These are phyloP conservation scores for Drosophila nr. fundita DNA, from an alignment of 2,888 invertebrate genomes.

Conservation along the genomic window DNA sequence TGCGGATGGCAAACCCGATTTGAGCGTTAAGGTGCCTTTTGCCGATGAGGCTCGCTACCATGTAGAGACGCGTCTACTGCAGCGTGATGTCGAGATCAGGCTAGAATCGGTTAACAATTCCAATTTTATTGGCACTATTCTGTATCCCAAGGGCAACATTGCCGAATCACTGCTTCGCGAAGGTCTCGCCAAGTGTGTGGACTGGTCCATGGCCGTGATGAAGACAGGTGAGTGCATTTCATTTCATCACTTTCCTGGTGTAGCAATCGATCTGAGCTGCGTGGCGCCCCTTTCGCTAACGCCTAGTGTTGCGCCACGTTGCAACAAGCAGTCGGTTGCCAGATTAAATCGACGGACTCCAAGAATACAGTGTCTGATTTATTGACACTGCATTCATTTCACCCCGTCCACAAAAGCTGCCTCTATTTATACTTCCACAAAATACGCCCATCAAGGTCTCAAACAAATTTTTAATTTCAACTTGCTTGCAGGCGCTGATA, in stretches of 20 bases:
- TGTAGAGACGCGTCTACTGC: constrained; percentile 95
- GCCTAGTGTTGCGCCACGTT: constrained; percentile 58
- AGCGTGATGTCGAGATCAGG: constrained; percentile 95
- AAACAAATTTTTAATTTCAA: background rate
- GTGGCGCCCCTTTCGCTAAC: constrained; percentile 55
- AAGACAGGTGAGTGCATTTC: constrained; percentile 86
- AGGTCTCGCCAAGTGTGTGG: constrained; percentile 97
- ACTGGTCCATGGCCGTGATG: constrained; percentile 95
- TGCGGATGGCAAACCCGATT: constrained; percentile 89
- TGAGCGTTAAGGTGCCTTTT: constrained; percentile 88
- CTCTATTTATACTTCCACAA: background rate
- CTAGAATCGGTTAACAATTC: constrained; percentile 96
- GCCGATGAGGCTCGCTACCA: constrained; percentile 97
- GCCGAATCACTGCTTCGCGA: constrained; percentile 95
- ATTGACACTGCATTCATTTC: constrained; percentile 82
- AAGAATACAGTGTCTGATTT: constrained; percentile 77
- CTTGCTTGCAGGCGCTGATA: constrained; percentile 88
- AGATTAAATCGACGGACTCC: constrained; percentile 82
- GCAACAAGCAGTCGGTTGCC: constrained; percentile 60
- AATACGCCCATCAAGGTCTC: background rate
- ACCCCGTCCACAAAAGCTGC: constrained; percentile 81
- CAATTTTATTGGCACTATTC: constrained; percentile 96
- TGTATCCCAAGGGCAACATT: constrained; percentile 97
- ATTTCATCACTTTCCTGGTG: background rate
- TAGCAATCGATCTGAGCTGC: constrained; percentile 52